These are phyloP conservation scores for Mongoloraphidia duomilia DNA, from an alignment of 2,888 invertebrate species.

Conservation along the genomic window DNA sequence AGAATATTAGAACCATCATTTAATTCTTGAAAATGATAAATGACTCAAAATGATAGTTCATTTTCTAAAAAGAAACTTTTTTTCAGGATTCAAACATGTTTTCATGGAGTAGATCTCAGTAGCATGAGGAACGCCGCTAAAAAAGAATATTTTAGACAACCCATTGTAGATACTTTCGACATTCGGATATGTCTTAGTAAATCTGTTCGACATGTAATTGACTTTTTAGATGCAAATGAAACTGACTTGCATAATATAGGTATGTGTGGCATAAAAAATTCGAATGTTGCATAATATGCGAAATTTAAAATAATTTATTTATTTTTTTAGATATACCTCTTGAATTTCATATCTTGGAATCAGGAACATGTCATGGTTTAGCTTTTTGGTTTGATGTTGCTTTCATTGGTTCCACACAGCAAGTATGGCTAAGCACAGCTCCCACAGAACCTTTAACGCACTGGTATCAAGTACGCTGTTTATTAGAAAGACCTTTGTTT, in stretches of 20 bases:
- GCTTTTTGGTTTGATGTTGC: slow-evolving; percentile 99
- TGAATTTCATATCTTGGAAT: slow-evolving; percentile 80
- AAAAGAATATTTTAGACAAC: slow-evolving; percentile 95
- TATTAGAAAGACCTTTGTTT: slow-evolving; percentile 85
- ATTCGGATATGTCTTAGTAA: slow-evolving; percentile 92
- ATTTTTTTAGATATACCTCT: slow-evolving; percentile 64
- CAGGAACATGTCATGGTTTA: slow-evolving; percentile 90
- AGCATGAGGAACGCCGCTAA: slow-evolving; percentile 84
- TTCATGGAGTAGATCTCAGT: slow-evolving; percentile 93
- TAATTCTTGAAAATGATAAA: not conserved
- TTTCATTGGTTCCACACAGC: slow-evolving; percentile 78
- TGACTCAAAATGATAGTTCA: not conserved
- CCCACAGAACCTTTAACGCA: slow-evolving; percentile 97
- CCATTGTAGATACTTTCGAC: slow-evolving; percentile 97
- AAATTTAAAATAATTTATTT: slow-evolving; percentile 6
- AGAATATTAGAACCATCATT: too few relatives aligned
- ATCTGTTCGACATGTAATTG: slow-evolving; percentile 82
- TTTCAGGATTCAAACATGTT: slow-evolving; percentile 77
- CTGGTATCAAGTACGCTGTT: slow-evolving; percentile 97
- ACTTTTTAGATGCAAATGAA: slow-evolving; percentile 86
- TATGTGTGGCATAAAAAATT: slow-evolving; percentile 15
- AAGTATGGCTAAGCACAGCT: slow-evolving; percentile 93
- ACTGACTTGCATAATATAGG: slow-evolving; percentile 84
- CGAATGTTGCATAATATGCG: slow-evolving; percentile 1
- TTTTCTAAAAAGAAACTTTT: too few relatives aligned